phyloP scores from a whole-genome alignment of 2,797 vertebrate species.

The Notoglanidium macrostoma region DNA sequence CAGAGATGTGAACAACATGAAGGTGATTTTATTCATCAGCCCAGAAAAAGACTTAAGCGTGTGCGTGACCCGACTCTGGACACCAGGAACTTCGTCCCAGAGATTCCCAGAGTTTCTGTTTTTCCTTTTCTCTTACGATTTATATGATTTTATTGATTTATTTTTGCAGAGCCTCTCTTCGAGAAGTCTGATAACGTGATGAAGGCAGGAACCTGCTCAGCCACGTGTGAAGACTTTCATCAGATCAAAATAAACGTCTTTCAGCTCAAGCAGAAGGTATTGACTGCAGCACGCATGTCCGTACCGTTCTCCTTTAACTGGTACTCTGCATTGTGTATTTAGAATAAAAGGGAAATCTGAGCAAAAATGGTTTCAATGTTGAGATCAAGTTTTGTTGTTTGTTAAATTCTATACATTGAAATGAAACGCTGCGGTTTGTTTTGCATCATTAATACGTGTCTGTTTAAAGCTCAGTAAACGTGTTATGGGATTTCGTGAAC shows the following conservation, averaged over 20 bases:
- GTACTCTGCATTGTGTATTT: neutral
- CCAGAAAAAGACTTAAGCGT: too few relatives aligned
- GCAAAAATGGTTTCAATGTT: neutral
- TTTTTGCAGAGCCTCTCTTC: slow-evolving; percentile 75
- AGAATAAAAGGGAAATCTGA: neutral
- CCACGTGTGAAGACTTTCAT: slow-evolving; percentile 91
- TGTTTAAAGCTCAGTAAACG: slow-evolving; percentile 5
- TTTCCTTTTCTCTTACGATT: neutral
- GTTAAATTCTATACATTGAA: slow-evolving; percentile 25
- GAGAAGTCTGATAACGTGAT: slow-evolving; percentile 85
- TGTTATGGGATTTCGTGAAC: slow-evolving; percentile 52
- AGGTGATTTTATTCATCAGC: too few relatives aligned
- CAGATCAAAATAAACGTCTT: slow-evolving; percentile 92
- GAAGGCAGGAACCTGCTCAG: slow-evolving; percentile 84
- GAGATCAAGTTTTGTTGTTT: neutral
- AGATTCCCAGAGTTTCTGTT: neutral
- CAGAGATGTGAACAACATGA: too few relatives aligned
- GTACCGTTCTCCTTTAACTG: neutral
- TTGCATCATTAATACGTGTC: slow-evolving; percentile 27
- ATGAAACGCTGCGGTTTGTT: slow-evolving; percentile 2
- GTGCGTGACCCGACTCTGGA: too few relatives aligned
- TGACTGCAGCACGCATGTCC: neutral
- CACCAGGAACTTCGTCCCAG: neutral
- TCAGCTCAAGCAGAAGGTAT: slow-evolving; percentile 94
- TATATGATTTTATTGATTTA: neutral